A percentile compares a stretch with the other conserved stretches of the same genome.
Evolutionary conservation across 2,113 vertebrate species (phyloP).

Genomic region (Amphilophus citrinellus): DNA sequence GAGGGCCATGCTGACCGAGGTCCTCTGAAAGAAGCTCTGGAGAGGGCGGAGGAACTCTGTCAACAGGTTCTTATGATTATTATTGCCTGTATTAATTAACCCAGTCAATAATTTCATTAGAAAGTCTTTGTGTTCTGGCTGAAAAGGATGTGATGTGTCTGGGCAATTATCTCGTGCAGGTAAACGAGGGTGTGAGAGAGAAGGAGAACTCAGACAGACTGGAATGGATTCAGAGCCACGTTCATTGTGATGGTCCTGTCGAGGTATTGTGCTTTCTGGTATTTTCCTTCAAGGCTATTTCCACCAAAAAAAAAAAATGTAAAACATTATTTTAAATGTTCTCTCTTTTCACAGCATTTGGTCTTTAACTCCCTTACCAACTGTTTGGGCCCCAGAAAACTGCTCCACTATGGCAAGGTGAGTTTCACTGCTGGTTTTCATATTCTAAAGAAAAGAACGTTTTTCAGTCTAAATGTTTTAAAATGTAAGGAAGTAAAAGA

Average conservation of each 20-base stretch:
- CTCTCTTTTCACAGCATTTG: conserved; percentile 82
- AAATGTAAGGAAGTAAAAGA: neutral
- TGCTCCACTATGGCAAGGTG: conserved; percentile 92
- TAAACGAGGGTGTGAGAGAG: conserved; percentile 95
- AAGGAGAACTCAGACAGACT: conserved; percentile 95
- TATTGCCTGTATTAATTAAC: neutral
- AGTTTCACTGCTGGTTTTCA: conserved; percentile 5
- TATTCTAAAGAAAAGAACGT: neutral
- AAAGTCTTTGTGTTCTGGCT: neutral
- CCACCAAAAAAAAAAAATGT: too few relatives aligned
- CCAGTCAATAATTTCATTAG: neutral
- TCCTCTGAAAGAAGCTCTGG: conserved; percentile 87
- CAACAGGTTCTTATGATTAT: conserved; percentile 64
- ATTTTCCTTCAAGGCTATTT: neutral
- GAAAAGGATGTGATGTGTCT: neutral
- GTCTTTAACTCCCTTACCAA: conserved; percentile 97
- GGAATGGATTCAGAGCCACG: conserved; percentile 94
- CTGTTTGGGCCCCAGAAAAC: conserved; percentile 94
- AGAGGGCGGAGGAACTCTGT: conserved; percentile 93
- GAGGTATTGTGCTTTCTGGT: conserved; percentile 82
- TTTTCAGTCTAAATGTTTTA: conserved; percentile 18
- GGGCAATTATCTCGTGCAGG: conserved; percentile 69
- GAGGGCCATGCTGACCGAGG: conserved; percentile 87
- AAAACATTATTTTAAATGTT: neutral
- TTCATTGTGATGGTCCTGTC: conserved; percentile 89